Evolutionary conservation across 2,888 invertebrate genomes (phyloP).

Genomic region (Caradrina clavipalpis): DNA sequence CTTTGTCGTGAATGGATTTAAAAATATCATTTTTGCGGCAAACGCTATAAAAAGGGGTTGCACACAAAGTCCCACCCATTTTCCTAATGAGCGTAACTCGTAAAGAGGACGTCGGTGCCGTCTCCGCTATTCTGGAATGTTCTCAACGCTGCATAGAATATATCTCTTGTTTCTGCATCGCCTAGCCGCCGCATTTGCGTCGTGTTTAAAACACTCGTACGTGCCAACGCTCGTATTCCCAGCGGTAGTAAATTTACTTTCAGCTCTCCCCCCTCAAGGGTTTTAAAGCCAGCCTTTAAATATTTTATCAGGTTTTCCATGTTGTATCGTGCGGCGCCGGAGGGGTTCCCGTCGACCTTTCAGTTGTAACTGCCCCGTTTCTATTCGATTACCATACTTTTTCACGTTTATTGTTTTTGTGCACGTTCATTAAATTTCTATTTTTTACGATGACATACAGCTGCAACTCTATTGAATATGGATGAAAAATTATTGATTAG

Average conservation of each 20-base stretch:
- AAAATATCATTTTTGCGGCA: slow-evolving; percentile 62
- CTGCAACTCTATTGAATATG: slow-evolving; percentile 58
- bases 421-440: slow-evolving; percentile 59
- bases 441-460: slow-evolving; percentile 40
- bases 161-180: slow-evolving; percentile 70
- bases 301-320: slow-evolving; percentile 88
- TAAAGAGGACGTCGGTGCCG: slow-evolving; percentile 67
- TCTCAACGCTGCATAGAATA: slow-evolving; percentile 67
- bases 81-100: slow-evolving; percentile 76
- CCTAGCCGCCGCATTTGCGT: slow-evolving; percentile 69
- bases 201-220: slow-evolving; percentile 73
- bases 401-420: slow-evolving; percentile 67
- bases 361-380: slow-evolving; percentile 76
- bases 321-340: slow-evolving; percentile 86
- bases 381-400: slow-evolving; percentile 76
- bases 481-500: slow-evolving; percentile 55
- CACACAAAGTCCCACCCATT: slow-evolving; percentile 69
- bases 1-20: slow-evolving; percentile 53
- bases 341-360: slow-evolving; percentile 77
- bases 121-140: slow-evolving; percentile 66
- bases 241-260: slow-evolving; percentile 83
- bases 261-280: slow-evolving; percentile 78
- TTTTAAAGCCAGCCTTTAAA: slow-evolving; percentile 85
- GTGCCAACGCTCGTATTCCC: slow-evolving; percentile 76
- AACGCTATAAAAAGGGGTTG: slow-evolving; percentile 63